Conservation (phyloP, 2,888 invertebrate species). For the Strigamia crassipes region DNA sequence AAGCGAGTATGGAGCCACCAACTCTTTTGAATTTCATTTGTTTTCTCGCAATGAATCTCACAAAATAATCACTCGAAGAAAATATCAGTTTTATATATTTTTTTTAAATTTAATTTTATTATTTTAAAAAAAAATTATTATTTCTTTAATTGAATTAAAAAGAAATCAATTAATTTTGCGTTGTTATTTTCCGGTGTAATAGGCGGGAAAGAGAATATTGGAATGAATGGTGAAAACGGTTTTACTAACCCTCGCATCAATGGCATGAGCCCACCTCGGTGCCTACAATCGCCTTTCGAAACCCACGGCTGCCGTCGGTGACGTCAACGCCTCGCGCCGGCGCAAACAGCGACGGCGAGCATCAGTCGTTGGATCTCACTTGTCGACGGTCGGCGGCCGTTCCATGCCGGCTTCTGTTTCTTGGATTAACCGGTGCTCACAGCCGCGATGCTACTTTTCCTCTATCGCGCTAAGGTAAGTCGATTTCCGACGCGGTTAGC, state of each 20-base stretch:
- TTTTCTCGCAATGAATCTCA: neutral
- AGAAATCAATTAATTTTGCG: too few species aligned
- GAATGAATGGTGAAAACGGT: neutral
- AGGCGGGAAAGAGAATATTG: neutral
- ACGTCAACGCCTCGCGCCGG: slow-evolving; percentile 10
- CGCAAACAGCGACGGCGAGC: neutral
- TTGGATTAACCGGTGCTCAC: neutral
- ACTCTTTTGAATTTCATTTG: slow-evolving; percentile 10
- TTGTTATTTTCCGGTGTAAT: too few species aligned
- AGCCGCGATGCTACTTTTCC: neutral
- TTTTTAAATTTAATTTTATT: too few species aligned
- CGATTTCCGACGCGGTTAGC: neutral
- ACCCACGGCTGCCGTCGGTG: slow-evolving; percentile 10
- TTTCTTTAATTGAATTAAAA: too few species aligned
- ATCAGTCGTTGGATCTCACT: neutral
- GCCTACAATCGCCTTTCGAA: slow-evolving; percentile 10
- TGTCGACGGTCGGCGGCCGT: neutral
- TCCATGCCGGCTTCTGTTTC: slow-evolving; percentile 10
- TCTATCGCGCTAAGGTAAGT: slow-evolving; percentile 10
- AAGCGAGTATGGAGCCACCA: too few species aligned
- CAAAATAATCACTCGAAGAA: neutral
- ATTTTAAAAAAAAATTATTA: too few species aligned
- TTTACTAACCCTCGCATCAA: slow-evolving; percentile 10
- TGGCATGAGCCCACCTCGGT: neutral
- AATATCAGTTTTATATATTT: neutral